phyloP scores from a whole-genome alignment of 1,140 invertebrate species.

The Drosophila littoralis region DNA sequence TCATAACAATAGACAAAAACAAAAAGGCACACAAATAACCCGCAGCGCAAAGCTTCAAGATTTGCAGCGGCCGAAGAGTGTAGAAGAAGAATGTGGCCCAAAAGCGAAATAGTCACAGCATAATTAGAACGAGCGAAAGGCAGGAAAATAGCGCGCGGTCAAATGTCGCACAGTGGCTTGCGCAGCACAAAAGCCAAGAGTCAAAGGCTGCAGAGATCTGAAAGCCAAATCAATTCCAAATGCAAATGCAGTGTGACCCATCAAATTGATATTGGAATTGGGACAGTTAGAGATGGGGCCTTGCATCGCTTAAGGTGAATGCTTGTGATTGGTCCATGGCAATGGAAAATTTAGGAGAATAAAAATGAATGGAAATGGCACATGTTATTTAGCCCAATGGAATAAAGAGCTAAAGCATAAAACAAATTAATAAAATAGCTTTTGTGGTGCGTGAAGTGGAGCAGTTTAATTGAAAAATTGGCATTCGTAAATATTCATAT shows the following conservation, averaged over 20 bases:
- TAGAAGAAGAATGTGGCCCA: slow-evolving; percentile 43
- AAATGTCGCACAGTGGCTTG: slow-evolving; percentile 63
- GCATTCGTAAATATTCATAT: background rate
- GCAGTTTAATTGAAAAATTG: background rate
- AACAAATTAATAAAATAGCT: background rate
- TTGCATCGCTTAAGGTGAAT: background rate
- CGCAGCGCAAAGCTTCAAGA: slow-evolving; percentile 20
- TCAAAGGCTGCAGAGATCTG: slow-evolving; percentile 13
- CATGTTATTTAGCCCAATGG: background rate
- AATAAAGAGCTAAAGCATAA: background rate
- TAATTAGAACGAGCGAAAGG: slow-evolving; percentile 75
- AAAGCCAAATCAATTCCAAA: slow-evolving; percentile 43
- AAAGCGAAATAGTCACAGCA: slow-evolving; percentile 61
- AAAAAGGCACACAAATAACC: slow-evolving; percentile 53
- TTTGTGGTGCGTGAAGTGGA: background rate
- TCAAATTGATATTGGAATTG: slow-evolving; percentile 21
- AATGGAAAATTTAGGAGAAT: background rate
- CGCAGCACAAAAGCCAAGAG: slow-evolving; percentile 29
- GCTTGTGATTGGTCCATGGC: slow-evolving; percentile 3
- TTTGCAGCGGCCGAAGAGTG: slow-evolving; percentile 17
- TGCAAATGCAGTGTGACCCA: slow-evolving; percentile 60
- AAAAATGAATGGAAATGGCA: background rate
- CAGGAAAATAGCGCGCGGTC: slow-evolving; percentile 34
- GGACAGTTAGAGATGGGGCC: background rate
- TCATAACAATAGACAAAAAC: slow-evolving; percentile 68